Percentiles rank a stretch among this genome's conserved stretches.
phyloP scores from a whole-genome alignment of 2,113 vertebrate genomes.

The Prietella phreatophila region DNA sequence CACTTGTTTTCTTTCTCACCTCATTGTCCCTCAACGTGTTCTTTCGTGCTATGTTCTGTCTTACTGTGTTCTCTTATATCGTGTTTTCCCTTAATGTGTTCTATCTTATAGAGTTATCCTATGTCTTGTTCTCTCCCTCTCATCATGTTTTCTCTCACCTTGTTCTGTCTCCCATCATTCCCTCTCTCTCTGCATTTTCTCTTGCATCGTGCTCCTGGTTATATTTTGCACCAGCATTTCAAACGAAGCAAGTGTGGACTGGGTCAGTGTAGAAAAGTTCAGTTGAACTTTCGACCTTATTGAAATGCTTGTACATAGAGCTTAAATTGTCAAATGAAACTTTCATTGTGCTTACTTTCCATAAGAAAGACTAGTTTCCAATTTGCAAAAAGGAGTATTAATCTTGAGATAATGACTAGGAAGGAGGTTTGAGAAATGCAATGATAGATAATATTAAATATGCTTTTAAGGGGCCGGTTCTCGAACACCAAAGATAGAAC shows the following conservation, averaged over 20 bases:
- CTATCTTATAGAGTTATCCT: neutral
- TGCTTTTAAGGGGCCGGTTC: neutral
- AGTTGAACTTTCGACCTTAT: neutral
- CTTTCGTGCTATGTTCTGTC: neutral
- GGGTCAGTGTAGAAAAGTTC: neutral
- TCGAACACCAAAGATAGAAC: neutral
- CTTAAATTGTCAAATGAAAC: neutral
- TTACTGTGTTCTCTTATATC: neutral
- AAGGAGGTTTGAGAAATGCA: neutral
- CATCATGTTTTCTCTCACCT: no score
- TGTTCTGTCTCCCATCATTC: neutral
- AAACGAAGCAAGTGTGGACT: neutral
- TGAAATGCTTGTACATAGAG: neutral
- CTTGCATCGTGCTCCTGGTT: neutral
- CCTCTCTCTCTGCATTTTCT: neutral
- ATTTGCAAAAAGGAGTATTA: neutral
- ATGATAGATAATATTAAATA: neutral
- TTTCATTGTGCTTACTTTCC: neutral
- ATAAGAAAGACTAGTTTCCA: neutral
- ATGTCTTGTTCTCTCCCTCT: neutral
- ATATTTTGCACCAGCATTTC: neutral
- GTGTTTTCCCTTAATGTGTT: neutral
- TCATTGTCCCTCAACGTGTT: neutral
- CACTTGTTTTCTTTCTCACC: no score
- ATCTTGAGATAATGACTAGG: neutral